These are phyloP conservation scores for Boleophthalmus pectinirostris DNA, from an alignment of 2,113 vertebrate species.

Conservation along the genomic window DNA sequence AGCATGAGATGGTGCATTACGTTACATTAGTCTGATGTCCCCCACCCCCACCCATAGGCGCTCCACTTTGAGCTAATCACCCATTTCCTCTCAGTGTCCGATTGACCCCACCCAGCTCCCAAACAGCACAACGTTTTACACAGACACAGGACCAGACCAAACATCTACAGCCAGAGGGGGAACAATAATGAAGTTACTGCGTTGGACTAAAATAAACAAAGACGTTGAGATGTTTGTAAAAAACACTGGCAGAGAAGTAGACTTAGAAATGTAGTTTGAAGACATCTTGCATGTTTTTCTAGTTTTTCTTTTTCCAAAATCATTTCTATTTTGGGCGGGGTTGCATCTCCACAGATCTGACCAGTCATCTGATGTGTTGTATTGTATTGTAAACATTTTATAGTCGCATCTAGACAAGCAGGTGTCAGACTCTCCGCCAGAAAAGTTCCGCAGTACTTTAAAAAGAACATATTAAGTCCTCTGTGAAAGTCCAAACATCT, in stretches of 20 bases:
- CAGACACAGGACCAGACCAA: conserved; percentile 1
- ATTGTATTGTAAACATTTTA: too few relatives aligned
- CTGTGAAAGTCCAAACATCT: too few relatives aligned
- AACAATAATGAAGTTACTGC: background rate
- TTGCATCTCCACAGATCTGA: too few relatives aligned
- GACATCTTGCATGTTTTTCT: too few relatives aligned
- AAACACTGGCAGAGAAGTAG: background rate
- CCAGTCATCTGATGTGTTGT: too few relatives aligned
- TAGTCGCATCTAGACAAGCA: too few relatives aligned
- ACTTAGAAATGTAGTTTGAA: background rate
- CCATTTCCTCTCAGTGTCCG: conserved; percentile 40
- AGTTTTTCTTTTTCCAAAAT: too few relatives aligned
- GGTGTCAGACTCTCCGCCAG: too few relatives aligned
- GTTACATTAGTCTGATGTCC: background rate
- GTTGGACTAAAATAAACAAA: background rate
- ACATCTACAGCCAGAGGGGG: background rate
- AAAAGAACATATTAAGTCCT: too few relatives aligned
- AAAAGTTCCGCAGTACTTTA: too few relatives aligned
- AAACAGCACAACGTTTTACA: background rate
- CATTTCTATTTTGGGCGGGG: too few relatives aligned
- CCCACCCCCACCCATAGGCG: conserved; percentile 4
- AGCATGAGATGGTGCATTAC: conserved; percentile 1
- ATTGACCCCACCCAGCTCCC: conserved; percentile 17
- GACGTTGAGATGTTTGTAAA: background rate
- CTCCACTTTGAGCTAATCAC: conserved; percentile 41